Evolutionary conservation across 1,140 invertebrate species (phyloP).

Genomic region (Nasonia longicornis): DNA sequence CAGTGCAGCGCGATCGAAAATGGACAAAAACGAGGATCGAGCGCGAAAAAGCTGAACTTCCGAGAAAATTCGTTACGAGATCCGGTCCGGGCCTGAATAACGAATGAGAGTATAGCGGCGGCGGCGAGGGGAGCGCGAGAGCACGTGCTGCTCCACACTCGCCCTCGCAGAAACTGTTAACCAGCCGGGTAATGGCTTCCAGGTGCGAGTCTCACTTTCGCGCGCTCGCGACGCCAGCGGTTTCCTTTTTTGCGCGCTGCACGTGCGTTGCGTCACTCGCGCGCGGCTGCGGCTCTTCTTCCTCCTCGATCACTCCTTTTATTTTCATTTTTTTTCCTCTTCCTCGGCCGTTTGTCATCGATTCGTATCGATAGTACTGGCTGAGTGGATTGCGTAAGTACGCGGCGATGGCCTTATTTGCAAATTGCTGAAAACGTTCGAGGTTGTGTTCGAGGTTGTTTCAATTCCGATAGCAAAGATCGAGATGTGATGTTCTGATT

Average conservation of each 20-base stretch:
- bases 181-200: conserved; percentile 57
- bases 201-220: conserved; percentile 50
- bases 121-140: neutral
- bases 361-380: too few species aligned
- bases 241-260: neutral
- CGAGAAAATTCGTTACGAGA: conserved; percentile 40
- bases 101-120: too few species aligned
- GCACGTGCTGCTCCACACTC: neutral
- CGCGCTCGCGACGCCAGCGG: conserved; percentile 25
- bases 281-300: neutral
- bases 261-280: conserved; percentile 18
- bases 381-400: too few species aligned
- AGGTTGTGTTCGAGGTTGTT: too few species aligned
- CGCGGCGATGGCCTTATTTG: too few species aligned
- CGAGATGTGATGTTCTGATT: too few species aligned
- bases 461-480: too few species aligned
- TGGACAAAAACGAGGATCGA: neutral
- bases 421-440: too few species aligned
- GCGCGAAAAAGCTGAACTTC: conserved; percentile 14
- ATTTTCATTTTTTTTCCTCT: too few species aligned
- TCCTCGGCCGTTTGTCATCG: too few species aligned
- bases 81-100: neutral
- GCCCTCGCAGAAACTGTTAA: conserved; percentile 55
- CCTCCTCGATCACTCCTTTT: neutral
- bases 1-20: neutral